phyloP scores from a whole-genome alignment of 2,113 vertebrate species.

The Datnioides undecimradiatus region DNA sequence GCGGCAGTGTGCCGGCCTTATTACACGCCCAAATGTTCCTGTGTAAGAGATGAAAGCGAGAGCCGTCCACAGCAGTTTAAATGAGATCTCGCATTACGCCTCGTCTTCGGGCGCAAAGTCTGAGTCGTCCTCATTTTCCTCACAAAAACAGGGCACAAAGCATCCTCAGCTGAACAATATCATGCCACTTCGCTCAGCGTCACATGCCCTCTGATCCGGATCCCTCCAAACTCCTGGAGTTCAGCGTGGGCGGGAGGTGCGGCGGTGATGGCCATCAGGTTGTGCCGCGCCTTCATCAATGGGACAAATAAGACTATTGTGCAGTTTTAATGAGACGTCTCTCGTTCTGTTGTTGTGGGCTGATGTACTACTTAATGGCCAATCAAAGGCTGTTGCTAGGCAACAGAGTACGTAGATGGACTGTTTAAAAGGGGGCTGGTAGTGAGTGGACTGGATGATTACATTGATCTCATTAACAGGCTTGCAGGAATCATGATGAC shows the following conservation, averaged over 20 bases:
- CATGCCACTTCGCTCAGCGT: too few species aligned
- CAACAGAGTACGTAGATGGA: conserved; percentile 55
- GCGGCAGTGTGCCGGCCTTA: background rate
- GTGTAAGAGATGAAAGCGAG: background rate
- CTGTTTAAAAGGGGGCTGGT: conserved; percentile 36
- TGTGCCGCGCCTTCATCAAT: background rate
- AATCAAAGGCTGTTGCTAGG: conserved; percentile 74
- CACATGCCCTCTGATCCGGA: background rate
- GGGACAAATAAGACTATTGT: conserved; percentile 39
- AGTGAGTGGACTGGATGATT: conserved; percentile 44
- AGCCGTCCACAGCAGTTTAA: background rate
- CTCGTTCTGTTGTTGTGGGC: conserved; percentile 11
- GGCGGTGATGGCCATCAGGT: background rate
- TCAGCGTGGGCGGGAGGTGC: background rate
- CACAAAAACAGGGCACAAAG: background rate
- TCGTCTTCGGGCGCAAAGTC: background rate
- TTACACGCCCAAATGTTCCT: background rate
- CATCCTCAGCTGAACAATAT: background rate
- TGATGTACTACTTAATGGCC: conserved; percentile 21
- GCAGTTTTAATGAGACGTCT: conserved; percentile 38
- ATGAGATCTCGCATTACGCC: conserved; percentile 8
- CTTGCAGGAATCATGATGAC: conserved; percentile 37
- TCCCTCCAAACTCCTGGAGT: background rate
- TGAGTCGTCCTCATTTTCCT: background rate
- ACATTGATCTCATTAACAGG: conserved; percentile 65